These are phyloP conservation scores for Tetranychus truncatus DNA, from an alignment of 2,888 invertebrate species.

Conservation along the genomic window DNA sequence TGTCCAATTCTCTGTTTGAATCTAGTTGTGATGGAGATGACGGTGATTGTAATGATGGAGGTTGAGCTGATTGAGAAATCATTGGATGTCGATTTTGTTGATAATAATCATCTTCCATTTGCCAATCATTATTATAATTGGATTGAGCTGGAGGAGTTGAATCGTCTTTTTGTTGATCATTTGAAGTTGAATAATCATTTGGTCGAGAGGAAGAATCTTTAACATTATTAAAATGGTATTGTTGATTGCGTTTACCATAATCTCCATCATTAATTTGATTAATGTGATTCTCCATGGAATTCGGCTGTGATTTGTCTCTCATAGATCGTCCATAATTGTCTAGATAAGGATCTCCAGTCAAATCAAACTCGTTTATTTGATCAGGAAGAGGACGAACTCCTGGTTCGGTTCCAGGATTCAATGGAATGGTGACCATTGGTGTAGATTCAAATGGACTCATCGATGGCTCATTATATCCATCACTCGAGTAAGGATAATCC, in stretches of 20 bases:
- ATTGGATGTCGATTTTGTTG: neutral
- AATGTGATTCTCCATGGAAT: neutral
- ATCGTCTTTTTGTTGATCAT: neutral
- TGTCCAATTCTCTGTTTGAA: neutral
- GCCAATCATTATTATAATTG: neutral
- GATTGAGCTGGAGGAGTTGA: neutral
- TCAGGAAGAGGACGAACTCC: neutral
- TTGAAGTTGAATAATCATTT: neutral
- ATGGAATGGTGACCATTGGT: neutral
- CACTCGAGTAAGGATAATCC: neutral
- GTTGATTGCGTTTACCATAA: neutral
- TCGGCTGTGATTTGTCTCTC: neutral
- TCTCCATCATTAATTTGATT: neutral
- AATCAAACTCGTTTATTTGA: neutral
- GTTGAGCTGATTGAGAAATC: neutral
- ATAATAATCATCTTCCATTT: neutral
- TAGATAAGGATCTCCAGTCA: neutral
- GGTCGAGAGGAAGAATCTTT: neutral
- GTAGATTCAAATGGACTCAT: neutral
- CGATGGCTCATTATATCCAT: neutral
- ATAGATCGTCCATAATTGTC: neutral
- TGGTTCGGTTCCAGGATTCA: neutral
- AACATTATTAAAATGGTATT: neutral
- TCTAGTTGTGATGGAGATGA: neutral
- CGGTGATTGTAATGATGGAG: constrained; percentile 29